Evolutionary conservation across 2,113 vertebrate species (phyloP).

Genomic region (Sialia sialis): DNA sequence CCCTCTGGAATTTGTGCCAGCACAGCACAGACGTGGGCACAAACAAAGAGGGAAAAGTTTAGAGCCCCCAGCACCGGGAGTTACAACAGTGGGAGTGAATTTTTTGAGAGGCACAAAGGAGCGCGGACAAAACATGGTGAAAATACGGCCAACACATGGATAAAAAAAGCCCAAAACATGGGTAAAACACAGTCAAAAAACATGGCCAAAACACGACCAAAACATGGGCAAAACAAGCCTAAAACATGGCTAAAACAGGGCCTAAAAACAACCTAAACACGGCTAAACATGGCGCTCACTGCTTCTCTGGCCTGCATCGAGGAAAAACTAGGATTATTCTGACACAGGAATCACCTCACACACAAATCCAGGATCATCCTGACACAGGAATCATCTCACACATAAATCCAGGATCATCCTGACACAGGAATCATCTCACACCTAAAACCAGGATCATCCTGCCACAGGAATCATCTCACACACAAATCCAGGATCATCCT

Average conservation of each 20-base stretch:
- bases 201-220: too few species aligned
- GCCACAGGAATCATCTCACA: background rate
- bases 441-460: background rate
- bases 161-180: too few species aligned
- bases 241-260: too few species aligned
- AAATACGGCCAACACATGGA: background rate
- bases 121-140: background rate
- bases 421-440: background rate
- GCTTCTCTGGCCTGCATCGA: background rate
- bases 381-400: too few species aligned
- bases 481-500: background rate
- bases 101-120: background rate
- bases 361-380: background rate
- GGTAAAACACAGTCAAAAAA: too few species aligned
- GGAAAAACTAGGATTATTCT: background rate
- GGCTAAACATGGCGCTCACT: background rate
- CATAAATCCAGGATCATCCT: background rate
- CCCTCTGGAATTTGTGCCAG: background rate
- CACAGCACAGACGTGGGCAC: background rate
- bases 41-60: background rate
- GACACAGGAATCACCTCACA: background rate
- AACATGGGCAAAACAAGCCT: too few species aligned
- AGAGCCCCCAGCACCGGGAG: background rate
- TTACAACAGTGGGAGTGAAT: background rate
- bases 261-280: too few species aligned